These are phyloP conservation scores for Stomorhina lunata DNA, from an alignment of 2,888 invertebrate species.

Conservation along the genomic window DNA sequence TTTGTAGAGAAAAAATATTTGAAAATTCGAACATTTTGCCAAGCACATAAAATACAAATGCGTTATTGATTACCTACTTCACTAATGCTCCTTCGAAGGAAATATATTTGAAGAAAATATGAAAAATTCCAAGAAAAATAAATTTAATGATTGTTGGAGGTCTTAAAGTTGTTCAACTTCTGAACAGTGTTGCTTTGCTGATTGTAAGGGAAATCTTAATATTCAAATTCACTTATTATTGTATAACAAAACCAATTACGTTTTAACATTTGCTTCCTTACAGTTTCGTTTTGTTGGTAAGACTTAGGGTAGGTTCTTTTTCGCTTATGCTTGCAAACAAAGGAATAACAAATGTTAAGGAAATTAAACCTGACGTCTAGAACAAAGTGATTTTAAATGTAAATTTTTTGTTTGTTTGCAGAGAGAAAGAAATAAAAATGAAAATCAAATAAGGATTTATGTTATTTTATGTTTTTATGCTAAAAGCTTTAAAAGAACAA, in stretches of 20 bases:
- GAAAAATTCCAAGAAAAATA: background rate
- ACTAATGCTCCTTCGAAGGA: too few relatives aligned
- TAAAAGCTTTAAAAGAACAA: background rate
- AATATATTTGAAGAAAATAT: background rate
- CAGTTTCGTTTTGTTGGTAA: too few relatives aligned
- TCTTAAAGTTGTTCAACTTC: background rate
- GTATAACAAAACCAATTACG: too few relatives aligned
- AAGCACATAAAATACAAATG: slow-evolving; percentile 30
- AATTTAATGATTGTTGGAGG: background rate
- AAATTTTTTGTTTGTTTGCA: slow-evolving; percentile 19
- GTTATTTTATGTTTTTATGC: background rate
- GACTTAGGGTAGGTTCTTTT: too few relatives aligned
- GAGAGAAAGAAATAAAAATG: slow-evolving; percentile 10
- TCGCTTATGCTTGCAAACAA: slow-evolving; percentile 15
- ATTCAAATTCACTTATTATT: too few relatives aligned
- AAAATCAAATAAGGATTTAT: slow-evolving; percentile 9
- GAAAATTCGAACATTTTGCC: slow-evolving; percentile 31
- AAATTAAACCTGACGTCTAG: slow-evolving; percentile 37
- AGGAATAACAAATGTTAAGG: slow-evolving; percentile 20
- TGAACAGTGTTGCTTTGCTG: background rate
- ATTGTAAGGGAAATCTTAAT: too few relatives aligned
- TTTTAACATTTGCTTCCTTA: too few relatives aligned
- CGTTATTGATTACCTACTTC: slow-evolving; percentile 19
- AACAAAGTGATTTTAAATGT: slow-evolving; percentile 32
- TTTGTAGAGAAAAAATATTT: background rate